A percentile compares a stretch with the other conserved stretches of the same genome.
Evolutionary conservation across 2,797 vertebrate genomes (phyloP).

Genomic region (Phataginus tetradactyla): DNA sequence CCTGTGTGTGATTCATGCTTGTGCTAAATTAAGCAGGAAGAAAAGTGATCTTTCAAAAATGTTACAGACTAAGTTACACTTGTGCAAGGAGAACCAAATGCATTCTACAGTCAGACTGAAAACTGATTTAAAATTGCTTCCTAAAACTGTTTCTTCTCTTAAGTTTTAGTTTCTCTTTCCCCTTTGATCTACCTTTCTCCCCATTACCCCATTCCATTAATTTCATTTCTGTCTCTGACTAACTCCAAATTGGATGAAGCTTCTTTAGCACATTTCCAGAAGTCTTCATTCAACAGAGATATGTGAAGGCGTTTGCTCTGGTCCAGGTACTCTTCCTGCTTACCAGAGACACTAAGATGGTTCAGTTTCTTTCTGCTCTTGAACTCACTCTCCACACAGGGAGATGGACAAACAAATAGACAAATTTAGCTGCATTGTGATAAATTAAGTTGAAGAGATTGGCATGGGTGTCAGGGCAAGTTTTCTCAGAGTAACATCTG

Average conservation of each 20-base stretch:
- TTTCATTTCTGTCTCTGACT: neutral
- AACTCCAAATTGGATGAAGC: neutral
- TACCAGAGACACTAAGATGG: neutral
- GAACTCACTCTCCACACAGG: neutral
- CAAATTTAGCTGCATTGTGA: neutral
- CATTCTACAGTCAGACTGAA: neutral
- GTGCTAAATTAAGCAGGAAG: constrained; percentile 19
- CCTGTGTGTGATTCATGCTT: neutral
- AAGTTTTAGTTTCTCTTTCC: constrained; percentile 14
- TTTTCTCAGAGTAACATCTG: neutral
- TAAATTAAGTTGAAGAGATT: neutral
- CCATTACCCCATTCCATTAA: neutral
- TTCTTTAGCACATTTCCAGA: neutral
- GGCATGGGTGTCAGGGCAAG: neutral
- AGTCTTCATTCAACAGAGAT: neutral
- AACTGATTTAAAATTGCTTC: constrained; percentile 1
- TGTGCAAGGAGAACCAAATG: neutral
- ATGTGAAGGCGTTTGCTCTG: neutral
- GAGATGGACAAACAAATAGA: neutral
- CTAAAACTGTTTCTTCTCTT: neutral
- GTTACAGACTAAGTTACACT: neutral
- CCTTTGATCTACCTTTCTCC: neutral
- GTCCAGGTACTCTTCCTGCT: neutral
- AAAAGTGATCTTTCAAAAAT: neutral
- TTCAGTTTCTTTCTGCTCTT: neutral